Evolutionary conservation across 2,797 vertebrate genomes (phyloP).

Genomic region (Sparus aurata): DNA sequence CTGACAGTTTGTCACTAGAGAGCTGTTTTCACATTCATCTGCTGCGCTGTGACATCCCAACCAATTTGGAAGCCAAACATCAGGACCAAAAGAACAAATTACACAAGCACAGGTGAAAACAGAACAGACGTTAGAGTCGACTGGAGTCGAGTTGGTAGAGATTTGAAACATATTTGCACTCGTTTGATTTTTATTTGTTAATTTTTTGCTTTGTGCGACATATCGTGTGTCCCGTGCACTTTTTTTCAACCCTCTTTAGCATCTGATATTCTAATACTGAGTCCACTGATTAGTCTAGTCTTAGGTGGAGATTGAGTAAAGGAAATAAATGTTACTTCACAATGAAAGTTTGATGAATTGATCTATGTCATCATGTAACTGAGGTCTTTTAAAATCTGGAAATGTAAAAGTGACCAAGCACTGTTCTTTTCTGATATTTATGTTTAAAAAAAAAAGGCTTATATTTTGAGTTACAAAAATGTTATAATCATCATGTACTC

Average conservation of each 20-base stretch:
- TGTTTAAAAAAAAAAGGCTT: too few relatives aligned
- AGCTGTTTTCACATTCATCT: conserved; percentile 45
- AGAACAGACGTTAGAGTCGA: background rate
- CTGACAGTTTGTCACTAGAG: conserved; percentile 32
- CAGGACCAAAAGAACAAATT: background rate
- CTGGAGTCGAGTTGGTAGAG: background rate
- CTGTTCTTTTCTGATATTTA: too few relatives aligned
- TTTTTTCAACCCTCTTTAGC: background rate
- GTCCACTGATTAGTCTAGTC: too few relatives aligned
- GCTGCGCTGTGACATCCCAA: conserved; percentile 42
- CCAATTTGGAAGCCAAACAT: conserved; percentile 23
- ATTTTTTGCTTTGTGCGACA: too few relatives aligned
- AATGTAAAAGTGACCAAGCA: background rate
- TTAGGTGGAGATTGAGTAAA: too few relatives aligned
- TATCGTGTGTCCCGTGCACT: background rate
- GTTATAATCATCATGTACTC: background rate
- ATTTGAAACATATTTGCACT: conserved; percentile 1
- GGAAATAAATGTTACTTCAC: background rate
- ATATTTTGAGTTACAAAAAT: background rate
- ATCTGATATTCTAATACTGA: background rate
- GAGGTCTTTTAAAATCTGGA: background rate
- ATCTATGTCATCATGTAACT: background rate
- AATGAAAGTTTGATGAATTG: background rate
- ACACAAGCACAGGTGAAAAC: background rate
- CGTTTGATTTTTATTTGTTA: too few relatives aligned